Base-by-base conservation (phyloP, 2,888 invertebrate species). In the Balanococcus diminutus region DNA sequence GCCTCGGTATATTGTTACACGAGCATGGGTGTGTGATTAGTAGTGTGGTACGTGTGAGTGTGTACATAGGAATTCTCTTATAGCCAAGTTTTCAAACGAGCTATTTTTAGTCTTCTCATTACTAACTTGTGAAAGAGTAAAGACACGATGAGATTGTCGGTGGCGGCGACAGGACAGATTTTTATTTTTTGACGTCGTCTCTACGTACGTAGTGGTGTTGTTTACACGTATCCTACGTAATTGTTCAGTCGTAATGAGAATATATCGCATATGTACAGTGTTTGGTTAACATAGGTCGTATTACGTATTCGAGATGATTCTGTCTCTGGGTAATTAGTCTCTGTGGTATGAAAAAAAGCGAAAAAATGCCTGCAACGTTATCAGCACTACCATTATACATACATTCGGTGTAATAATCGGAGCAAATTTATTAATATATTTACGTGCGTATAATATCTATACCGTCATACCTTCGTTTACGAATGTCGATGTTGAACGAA, bases 1-100 rank as follows among this genome's bases (percentile, higher is more conserved):
- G 56, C 56, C 56, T 56, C 67, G 67, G 28, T 67, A 67, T 67
- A 67, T 67, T 67, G 67, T 67, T 67, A 31, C 67, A 67, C 31
- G 28, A 28, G 5, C 2, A 28, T 67, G 67, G 67, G 67, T 67
- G 67, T 61, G 61, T 67, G 67, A 67, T 67, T 67, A 16, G 67
- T 9, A 25, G 6, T 8, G 61, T 5, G 8, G 61, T 61, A 22
- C 25, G 25, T 67, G 67, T 11, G 67, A 28, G 22, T 22, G 56
- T 56, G 22, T 56, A 56, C 19, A 19, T 51, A 19, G 3, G 42
- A 51, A 51, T 56, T 56, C 56, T 56, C 19, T 56, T 56, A 56
- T 22, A 67, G 67, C 67, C 67, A 67, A 67, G 67, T 67, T 67
- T 67, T 67, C 56, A 19, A 11, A 56, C 56, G 22, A 56, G 22